These are phyloP conservation scores for Galeruca laticollis DNA, from an alignment of 2,888 invertebrate genomes.

Conservation along the genomic window DNA sequence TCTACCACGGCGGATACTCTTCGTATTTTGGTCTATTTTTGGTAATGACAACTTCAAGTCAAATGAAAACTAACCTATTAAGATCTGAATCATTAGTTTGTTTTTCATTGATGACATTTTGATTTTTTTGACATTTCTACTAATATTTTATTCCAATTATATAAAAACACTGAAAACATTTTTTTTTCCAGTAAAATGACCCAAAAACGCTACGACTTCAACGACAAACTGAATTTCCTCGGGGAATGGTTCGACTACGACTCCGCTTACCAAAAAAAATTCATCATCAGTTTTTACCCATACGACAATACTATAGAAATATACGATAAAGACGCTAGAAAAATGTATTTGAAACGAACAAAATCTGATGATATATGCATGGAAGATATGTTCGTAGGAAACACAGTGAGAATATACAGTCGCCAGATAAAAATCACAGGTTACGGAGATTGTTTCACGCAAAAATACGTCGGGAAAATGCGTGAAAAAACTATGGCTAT, in stretches of 20 bases:
- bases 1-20: too few species aligned
- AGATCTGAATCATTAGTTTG: too few species aligned
- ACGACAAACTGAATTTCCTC: constrained; percentile 73
- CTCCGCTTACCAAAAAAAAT: constrained; percentile 79
- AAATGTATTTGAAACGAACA: constrained; percentile 72
- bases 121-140: too few species aligned
- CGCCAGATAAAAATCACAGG: constrained; percentile 79
- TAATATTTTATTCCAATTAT: too few species aligned
- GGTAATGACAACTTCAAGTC: too few species aligned
- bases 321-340: constrained; percentile 60
- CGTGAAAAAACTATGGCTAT: constrained; percentile 82
- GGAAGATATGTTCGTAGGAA: constrained; percentile 79
- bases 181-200: constrained; percentile 49
- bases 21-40: too few species aligned
- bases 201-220: constrained; percentile 67
- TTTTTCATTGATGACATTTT: too few species aligned
- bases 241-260: constrained; percentile 92
- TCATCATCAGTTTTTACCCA: constrained; percentile 82
- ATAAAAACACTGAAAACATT: neutral
- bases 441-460: constrained; percentile 79
- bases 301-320: constrained; percentile 85
- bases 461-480: constrained; percentile 72
- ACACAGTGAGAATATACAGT: constrained; percentile 77
- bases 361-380: constrained; percentile 75
- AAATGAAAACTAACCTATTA: too few species aligned